A percentile compares a stretch with the other conserved stretches of the same genome.
Evolutionary conservation across 2,113 vertebrate genomes (phyloP).

Genomic region (Cottus gobio): DNA sequence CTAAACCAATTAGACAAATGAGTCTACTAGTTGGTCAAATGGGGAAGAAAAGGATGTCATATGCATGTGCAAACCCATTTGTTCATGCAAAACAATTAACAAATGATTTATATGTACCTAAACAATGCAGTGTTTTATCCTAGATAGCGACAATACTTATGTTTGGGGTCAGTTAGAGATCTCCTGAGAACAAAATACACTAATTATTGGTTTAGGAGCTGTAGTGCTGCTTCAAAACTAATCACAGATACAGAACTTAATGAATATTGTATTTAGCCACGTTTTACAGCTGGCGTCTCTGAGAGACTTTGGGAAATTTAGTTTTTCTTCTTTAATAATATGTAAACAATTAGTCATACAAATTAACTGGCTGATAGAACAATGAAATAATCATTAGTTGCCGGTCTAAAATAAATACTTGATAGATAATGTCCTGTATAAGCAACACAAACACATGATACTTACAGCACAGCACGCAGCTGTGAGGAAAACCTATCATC

Average conservation of each 20-base stretch:
- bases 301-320: not conserved
- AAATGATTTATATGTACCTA: not conserved
- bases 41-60: not conserved
- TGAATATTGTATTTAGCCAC: no score
- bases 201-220: not conserved
- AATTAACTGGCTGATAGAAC: not conserved
- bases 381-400: not conserved
- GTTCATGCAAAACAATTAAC: not conserved
- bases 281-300: not conserved
- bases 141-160: not conserved
- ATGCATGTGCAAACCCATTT: not conserved
- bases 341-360: no score
- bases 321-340: not conserved
- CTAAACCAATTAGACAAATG: not conserved
- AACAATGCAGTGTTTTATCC: not conserved
- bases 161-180: not conserved
- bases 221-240: no score
- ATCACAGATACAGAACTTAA: no score
- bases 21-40: not conserved
- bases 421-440: not conserved
- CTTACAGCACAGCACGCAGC: slow-evolving; percentile 49
- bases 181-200: not conserved
- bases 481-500: not conserved
- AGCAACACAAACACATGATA: not conserved
- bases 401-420: not conserved